These are phyloP conservation scores for Eupithecia centaureata DNA, from an alignment of 2,888 invertebrate genomes.

Conservation along the genomic window DNA sequence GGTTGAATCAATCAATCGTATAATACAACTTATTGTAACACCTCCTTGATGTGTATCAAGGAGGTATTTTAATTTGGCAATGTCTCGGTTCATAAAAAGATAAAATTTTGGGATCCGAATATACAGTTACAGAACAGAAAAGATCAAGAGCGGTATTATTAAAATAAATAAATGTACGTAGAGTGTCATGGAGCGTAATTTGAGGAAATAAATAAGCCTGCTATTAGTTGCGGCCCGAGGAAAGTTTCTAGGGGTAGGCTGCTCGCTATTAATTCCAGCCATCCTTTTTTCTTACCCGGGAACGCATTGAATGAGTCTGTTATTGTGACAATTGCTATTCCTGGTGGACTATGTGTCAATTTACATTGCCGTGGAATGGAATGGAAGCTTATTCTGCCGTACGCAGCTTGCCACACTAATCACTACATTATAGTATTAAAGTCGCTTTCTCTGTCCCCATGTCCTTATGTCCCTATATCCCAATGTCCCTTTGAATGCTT, in stretches of 20 bases:
- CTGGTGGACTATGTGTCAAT: no score
- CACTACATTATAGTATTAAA: no score
- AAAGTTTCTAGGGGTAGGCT: conserved; percentile 13
- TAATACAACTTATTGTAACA: no score
- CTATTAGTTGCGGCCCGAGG: conserved; percentile 12
- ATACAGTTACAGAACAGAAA: background rate
- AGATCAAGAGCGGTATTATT: conserved; percentile 1
- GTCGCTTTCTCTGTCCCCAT: no score
- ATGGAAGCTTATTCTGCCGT: no score
- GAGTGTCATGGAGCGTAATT: conserved; percentile 28
- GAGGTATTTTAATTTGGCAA: background rate
- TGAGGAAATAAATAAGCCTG: conserved; percentile 26
- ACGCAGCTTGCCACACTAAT: no score
- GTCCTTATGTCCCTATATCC: no score
- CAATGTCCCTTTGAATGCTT: no score
- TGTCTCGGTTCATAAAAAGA: background rate
- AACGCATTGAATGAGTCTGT: background rate
- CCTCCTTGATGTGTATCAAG: no score
- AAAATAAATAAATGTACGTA: conserved; percentile 17
- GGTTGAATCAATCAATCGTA: no score
- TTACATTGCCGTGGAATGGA: no score
- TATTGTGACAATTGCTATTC: background rate
- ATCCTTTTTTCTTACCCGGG: conserved; percentile 1
- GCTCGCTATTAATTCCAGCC: conserved; percentile 6
- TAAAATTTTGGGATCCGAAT: background rate